Base-by-base conservation (phyloP, 1,140 invertebrate genomes). In the Dinoponera quadriceps region DNA sequence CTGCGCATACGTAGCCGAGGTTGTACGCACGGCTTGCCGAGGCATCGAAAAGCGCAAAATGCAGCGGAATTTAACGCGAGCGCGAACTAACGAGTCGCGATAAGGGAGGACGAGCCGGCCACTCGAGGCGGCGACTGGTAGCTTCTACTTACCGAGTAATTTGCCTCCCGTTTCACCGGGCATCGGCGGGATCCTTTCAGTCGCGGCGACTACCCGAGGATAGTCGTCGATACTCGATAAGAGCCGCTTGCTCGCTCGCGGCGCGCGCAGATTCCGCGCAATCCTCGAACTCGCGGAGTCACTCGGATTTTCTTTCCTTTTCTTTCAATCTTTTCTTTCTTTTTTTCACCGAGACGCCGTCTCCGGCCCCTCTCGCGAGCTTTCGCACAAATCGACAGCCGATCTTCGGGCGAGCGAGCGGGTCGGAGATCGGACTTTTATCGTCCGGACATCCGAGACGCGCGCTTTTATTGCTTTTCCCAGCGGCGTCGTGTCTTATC, bases 21-120 rank as follows among this genome's bases (percentile, higher is more conserved):
- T n/a, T n/a, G n/a, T n/a, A n/a, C n/a, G n/a, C n/a, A n/a, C n/a
- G n/a, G n/a, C n/a, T n/a, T n/a, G 29, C 2, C 5, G 5, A 5
- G 38, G 38, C 38, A 44, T 51, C 25, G 20, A 51, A 27, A 82
- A 49, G 20, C 16, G 57, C 68, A 62, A 60, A 73, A 73, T 72
- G 18, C 62, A 74, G 69, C 44, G 27, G 68, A 81, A 73, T 82
- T 74, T 38, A 63, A 74, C 20, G 20, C 57, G 78, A 9, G 11
- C 51, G 29, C n/a, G 18, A 22, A 33, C 0, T 72, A 72, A 81
- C 57, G 72, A 81, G 22, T 59, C 44, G 25, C 22, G 68, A 72
- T 72, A 59, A 60, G 55, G 22, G 27, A 80, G 20, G n/a, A n/a
- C n/a, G n/a, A n/a, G n/a, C n/a, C 49, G 29, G 11, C n/a, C 4